phyloP scores from a whole-genome alignment of 2,888 invertebrate genomes.

The Melinopterus prodromus region DNA sequence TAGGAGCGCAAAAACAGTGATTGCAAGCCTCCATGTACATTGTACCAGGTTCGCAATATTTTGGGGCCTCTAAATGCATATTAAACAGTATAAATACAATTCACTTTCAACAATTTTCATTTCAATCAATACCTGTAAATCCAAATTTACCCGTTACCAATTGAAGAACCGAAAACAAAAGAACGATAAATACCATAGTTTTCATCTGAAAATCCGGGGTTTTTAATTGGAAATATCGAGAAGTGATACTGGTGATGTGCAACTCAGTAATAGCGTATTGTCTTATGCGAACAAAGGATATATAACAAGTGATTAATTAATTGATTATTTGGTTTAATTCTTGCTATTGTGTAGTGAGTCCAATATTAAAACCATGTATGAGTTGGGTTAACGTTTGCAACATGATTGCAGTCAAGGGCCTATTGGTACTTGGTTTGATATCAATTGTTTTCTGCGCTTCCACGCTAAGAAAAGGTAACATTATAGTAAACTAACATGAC shows the following conservation, averaged over 20 bases:
- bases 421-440: neutral
- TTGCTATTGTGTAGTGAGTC: neutral
- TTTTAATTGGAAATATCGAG: neutral
- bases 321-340: neutral
- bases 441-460: neutral
- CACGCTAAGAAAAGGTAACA: neutral
- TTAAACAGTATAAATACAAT: no score
- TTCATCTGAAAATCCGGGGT: neutral
- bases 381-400: neutral
- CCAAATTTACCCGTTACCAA: neutral
- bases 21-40: neutral
- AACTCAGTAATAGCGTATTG: neutral
- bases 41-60: neutral
- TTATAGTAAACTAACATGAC: no score
- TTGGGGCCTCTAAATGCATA: neutral
- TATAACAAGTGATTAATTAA: neutral
- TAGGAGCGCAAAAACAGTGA: neutral
- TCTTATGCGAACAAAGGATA: neutral
- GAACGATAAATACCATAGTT: neutral
- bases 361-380: neutral
- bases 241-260: neutral
- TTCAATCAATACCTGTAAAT: no score
- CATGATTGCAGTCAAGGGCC: neutral
- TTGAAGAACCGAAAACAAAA: neutral
- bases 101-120: no score